These are phyloP conservation scores for Forbesichthys agassizii DNA, from an alignment of 2,113 vertebrate species.

Conservation along the genomic window DNA sequence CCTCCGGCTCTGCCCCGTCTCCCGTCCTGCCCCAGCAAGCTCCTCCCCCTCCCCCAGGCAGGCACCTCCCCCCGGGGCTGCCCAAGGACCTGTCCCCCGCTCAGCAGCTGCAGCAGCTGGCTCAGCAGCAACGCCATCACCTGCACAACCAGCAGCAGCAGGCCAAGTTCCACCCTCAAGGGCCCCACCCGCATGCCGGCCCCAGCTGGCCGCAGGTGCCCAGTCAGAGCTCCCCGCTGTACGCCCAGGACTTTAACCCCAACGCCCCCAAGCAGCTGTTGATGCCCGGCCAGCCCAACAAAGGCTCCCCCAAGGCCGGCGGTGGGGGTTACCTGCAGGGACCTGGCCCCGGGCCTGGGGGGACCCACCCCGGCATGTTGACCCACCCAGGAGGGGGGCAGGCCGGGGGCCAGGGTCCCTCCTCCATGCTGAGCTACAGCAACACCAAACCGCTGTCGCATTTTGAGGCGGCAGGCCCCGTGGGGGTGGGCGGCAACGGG, in stretches of 20 bases:
- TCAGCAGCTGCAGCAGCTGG: slow-evolving; percentile 84
- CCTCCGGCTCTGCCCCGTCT: slow-evolving; percentile 78
- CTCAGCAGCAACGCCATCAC: slow-evolving; percentile 90
- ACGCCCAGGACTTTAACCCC: slow-evolving; percentile 88
- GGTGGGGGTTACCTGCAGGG: slow-evolving; percentile 77
- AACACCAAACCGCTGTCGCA: slow-evolving; percentile 96
- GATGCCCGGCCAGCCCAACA: slow-evolving; percentile 80
- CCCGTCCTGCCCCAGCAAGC: slow-evolving; percentile 78
- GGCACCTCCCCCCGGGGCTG: slow-evolving; percentile 69
- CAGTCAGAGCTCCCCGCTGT: slow-evolving; percentile 81
- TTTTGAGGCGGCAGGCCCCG: slow-evolving; percentile 83
- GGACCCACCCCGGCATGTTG: slow-evolving; percentile 71
- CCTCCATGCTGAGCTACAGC: slow-evolving; percentile 83
- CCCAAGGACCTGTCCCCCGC: slow-evolving; percentile 84
- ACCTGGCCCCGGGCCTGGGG: slow-evolving; percentile 70
- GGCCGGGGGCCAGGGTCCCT: slow-evolving; percentile 66
- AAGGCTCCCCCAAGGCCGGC: slow-evolving; percentile 86
- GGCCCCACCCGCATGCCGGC: slow-evolving; percentile 71
- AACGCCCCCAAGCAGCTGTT: slow-evolving; percentile 85
- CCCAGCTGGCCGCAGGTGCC: slow-evolving; percentile 84
- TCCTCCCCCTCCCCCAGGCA: slow-evolving; percentile 75
- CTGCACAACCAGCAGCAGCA: slow-evolving; percentile 83
- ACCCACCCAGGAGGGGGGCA: slow-evolving; percentile 51
- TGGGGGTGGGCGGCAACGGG: slow-evolving; percentile 30
- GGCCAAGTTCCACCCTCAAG: slow-evolving; percentile 76